Percentiles rank a stretch among this genome's conserved stretches.
Conservation (phyloP, 2,113 vertebrate species). For the Pseudorectes ferrugineus region DNA sequence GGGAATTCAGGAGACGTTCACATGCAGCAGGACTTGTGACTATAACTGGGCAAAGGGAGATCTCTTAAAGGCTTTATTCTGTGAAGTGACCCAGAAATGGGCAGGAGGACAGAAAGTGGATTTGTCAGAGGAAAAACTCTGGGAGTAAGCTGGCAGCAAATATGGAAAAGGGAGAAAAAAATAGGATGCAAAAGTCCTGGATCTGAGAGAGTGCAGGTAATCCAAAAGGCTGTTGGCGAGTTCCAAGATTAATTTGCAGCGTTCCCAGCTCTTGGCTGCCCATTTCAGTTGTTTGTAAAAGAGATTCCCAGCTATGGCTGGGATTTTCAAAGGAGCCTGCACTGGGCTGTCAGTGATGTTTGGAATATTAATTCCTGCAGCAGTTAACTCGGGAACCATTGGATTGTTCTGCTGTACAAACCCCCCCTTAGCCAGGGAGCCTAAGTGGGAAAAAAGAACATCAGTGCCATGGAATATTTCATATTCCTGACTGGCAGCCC, state of each 20-base stretch:
- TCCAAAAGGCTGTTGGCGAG: neutral
- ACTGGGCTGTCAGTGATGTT: neutral
- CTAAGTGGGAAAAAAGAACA: neutral
- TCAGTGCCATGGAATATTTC: neutral
- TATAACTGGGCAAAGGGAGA: constrained; percentile 22
- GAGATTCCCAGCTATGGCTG: neutral
- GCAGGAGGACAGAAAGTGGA: neutral
- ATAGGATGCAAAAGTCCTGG: neutral
- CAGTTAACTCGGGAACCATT: neutral
- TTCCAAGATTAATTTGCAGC: neutral
- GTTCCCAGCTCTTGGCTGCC: neutral
- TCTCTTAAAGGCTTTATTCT: neutral
- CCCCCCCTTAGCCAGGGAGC: neutral
- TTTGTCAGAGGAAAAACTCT: neutral
- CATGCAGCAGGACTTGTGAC: neutral
- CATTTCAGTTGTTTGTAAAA: neutral
- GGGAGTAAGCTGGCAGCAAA: neutral
- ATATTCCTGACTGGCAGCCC: neutral
- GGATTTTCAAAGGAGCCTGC: constrained; percentile 1
- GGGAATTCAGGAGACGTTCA: neutral
- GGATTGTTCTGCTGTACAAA: neutral
- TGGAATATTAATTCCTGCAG: constrained; percentile 33
- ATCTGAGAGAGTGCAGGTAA: neutral
- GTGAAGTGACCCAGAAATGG: constrained; percentile 16
- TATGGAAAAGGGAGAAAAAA: neutral